Base-by-base conservation (phyloP, 2,888 invertebrate genomes). In the Pyrochroa serraticornis region DNA sequence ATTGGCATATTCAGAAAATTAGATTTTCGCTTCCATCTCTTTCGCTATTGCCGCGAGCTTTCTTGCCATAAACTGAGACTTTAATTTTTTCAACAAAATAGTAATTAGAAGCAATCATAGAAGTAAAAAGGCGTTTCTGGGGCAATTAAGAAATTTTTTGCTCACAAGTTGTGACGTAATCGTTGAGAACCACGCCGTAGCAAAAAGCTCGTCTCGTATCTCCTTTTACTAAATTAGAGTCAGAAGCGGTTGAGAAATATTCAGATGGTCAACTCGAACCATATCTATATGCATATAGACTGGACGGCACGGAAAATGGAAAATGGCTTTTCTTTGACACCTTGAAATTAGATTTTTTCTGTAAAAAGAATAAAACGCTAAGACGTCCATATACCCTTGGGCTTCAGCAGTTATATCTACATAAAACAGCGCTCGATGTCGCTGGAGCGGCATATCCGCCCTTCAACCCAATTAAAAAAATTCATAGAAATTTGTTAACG, bases 261-360 rank as follows among this genome's bases (percentile, higher is more conserved):
- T 74, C 73, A 69, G 69, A 74, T 76, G 75, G 76, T 73, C 75
- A 73, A 75, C 75, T 75, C 66, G 66, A 73, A 67, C 65, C 72
- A 72, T 72, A 74, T 76, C 74, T 75, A 69, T 75, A 75, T 76
- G 75, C 75, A 76, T 74, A 75, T 73, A 73, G 74, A 75, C 72
- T 73, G 74, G 75, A 72, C 75, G 73, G 71, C 69, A 70, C 67
- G 73, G 75, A 77, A 78, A 77, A 78, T 78, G 78, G 79, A 77
- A 79, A 79, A 80, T 79, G 79, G 79, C 79, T 79, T 79, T 79
- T 79, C 80, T 80, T 79, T 79, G 80, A 79, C 79, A 79, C 79
- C 79, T 79, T 75, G 77, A 79, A 80, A 80, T 80, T 80, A 80
- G 79, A 80, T 80, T 80, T 79, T 79, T 79, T 77, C 75, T 69